Conservation (phyloP, 2,113 vertebrate genomes). For the Anguilla japonica region DNA sequence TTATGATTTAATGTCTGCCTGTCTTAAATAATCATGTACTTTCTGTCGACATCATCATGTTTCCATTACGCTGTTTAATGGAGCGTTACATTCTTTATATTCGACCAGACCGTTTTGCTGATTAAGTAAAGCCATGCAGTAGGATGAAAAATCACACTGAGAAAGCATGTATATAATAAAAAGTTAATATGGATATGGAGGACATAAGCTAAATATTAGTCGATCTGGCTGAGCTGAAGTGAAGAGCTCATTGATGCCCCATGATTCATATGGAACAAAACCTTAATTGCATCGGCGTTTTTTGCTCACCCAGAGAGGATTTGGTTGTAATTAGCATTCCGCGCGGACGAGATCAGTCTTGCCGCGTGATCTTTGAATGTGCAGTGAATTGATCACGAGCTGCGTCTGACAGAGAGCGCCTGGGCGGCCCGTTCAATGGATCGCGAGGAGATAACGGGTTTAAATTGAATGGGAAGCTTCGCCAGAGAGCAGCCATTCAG, state of each 20-base stretch:
- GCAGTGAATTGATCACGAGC: slow-evolving; percentile 48
- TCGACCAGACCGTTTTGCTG: not conserved
- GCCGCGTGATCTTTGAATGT: slow-evolving; percentile 41
- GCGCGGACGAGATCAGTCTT: slow-evolving; percentile 34
- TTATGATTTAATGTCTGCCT: not conserved
- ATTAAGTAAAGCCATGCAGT: not conserved
- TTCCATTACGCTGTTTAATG: not conserved
- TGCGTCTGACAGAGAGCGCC: slow-evolving; percentile 40
- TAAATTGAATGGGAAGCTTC: slow-evolving; percentile 59
- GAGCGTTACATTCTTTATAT: not conserved
- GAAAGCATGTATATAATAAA: not conserved
- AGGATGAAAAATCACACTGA: not conserved
- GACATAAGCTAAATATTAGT: not conserved
- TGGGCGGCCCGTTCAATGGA: slow-evolving; percentile 56
- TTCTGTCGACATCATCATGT: not conserved
- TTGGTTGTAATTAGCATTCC: slow-evolving; percentile 45
- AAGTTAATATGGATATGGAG: not conserved
- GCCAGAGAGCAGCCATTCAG: slow-evolving; percentile 46
- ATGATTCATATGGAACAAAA: slow-evolving; percentile 45
- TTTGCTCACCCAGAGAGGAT: slow-evolving; percentile 41
- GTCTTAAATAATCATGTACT: not conserved
- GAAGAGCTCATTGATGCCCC: slow-evolving; percentile 51
- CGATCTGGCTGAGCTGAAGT: slow-evolving; percentile 16
- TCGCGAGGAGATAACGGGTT: slow-evolving; percentile 54
- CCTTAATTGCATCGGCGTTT: slow-evolving; percentile 51